These are phyloP conservation scores for Percina caprodes DNA, from an alignment of 2,113 vertebrate genomes.

Conservation along the genomic window DNA sequence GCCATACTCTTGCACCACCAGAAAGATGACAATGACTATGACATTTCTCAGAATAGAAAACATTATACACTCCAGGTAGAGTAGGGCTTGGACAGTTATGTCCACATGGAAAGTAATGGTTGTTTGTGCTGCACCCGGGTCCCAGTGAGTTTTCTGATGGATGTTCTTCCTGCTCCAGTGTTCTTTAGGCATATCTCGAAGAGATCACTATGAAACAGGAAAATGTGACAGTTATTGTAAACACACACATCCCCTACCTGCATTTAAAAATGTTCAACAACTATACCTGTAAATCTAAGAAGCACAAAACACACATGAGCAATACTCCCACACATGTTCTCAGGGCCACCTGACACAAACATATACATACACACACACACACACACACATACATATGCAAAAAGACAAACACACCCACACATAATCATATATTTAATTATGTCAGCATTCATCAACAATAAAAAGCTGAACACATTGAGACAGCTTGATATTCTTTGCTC, in stretches of 20 bases:
- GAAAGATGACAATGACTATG: neutral
- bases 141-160: conserved; percentile 12
- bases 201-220: neutral
- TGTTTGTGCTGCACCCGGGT: conserved; percentile 23
- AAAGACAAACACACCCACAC: conserved; percentile 28
- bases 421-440: conserved; percentile 45
- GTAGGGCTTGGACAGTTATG: neutral
- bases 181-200: neutral
- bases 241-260: neutral
- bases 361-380: conserved; percentile 19
- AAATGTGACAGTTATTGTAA: conserved; percentile 1
- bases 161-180: conserved; percentile 9
- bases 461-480: conserved; percentile 50
- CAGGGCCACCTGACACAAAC: conserved; percentile 78
- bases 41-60: conserved; percentile 32
- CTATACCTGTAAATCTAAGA: conserved; percentile 52
- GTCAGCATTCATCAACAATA: neutral
- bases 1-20: neutral
- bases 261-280: conserved; percentile 1
- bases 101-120: conserved; percentile 6
- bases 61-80: neutral
- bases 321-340: conserved; percentile 73
- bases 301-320: conserved; percentile 76
- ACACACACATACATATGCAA: conserved; percentile 27
- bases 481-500: conserved; percentile 35